phyloP scores from a whole-genome alignment of 1,140 invertebrate genomes.

The Brachionus rotundiformis region DNA sequence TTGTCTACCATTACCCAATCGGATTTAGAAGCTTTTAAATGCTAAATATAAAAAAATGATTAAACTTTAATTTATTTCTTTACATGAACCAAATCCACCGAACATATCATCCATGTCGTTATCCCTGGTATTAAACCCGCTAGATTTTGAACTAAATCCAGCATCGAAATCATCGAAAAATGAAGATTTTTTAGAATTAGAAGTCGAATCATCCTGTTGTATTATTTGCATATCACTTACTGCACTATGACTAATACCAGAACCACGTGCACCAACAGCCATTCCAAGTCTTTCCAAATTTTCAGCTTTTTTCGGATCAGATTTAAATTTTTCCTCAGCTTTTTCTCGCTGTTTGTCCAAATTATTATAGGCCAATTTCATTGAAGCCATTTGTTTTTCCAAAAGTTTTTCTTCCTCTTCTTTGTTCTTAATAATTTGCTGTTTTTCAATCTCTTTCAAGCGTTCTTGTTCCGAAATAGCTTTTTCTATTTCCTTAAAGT shows the following conservation, averaged over 20 bases:
- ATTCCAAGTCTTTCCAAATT: conserved; percentile 90
- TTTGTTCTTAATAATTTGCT: conserved; percentile 65
- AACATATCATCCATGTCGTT: neutral
- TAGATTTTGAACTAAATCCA: conserved; percentile 62
- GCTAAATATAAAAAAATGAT: neutral
- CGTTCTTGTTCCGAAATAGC: conserved; percentile 80
- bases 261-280: conserved; percentile 74
- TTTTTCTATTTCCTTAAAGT: conserved; percentile 93
- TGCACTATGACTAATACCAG: conserved; percentile 85
- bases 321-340: conserved; percentile 73
- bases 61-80: neutral
- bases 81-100: neutral
- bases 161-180: conserved; percentile 66
- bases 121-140: conserved; percentile 53
- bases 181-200: neutral
- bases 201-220: conserved; percentile 71
- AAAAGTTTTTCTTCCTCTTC: conserved; percentile 69
- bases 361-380: conserved; percentile 86
- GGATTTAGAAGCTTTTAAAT: conserved; percentile 25
- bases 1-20: conserved; percentile 48
- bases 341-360: conserved; percentile 75
- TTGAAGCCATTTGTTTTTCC: conserved; percentile 68
- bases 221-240: conserved; percentile 88
- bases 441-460: conserved; percentile 67
- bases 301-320: conserved; percentile 82